Conservation (phyloP, 2,888 invertebrate species). For the Alloplasta piceator region DNA sequence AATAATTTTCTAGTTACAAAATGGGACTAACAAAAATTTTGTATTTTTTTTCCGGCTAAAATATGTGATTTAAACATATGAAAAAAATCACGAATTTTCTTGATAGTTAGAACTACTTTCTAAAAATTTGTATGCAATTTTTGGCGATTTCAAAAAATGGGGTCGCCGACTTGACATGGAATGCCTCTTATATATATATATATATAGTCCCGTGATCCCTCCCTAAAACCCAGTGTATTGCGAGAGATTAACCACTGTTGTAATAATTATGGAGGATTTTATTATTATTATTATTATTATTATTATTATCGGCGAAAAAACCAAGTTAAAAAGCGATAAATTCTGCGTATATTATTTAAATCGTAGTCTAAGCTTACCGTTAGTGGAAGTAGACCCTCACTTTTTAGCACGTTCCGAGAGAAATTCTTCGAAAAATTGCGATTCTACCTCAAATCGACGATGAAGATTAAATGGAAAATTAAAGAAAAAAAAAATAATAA, state of each 20-base stretch:
- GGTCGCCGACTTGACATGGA: too few relatives aligned
- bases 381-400: slow-evolving; percentile 81
- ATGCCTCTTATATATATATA: too few relatives aligned
- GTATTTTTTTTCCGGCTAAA: too few relatives aligned
- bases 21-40: too few relatives aligned
- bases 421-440: slow-evolving; percentile 77
- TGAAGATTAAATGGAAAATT: slow-evolving; percentile 66
- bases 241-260: slow-evolving; percentile 81
- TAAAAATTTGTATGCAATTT: too few relatives aligned
- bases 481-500: slow-evolving; percentile 46
- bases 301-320: slow-evolving; percentile 47
- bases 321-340: slow-evolving; percentile 73
- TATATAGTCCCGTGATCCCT: too few relatives aligned
- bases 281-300: slow-evolving; percentile 70
- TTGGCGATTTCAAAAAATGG: too few relatives aligned
- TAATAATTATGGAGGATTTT: slow-evolving; percentile 77
- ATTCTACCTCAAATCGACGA: slow-evolving; percentile 79
- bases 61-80: too few relatives aligned
- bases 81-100: too few relatives aligned
- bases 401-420: slow-evolving; percentile 75
- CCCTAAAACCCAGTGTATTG: slow-evolving; percentile 74
- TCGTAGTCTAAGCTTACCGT: slow-evolving; percentile 77
- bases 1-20: too few relatives aligned
- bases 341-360: slow-evolving; percentile 79
- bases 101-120: too few relatives aligned